phyloP scores from a whole-genome alignment of 2,797 vertebrate species.

The Triplophysa bombifrons region DNA sequence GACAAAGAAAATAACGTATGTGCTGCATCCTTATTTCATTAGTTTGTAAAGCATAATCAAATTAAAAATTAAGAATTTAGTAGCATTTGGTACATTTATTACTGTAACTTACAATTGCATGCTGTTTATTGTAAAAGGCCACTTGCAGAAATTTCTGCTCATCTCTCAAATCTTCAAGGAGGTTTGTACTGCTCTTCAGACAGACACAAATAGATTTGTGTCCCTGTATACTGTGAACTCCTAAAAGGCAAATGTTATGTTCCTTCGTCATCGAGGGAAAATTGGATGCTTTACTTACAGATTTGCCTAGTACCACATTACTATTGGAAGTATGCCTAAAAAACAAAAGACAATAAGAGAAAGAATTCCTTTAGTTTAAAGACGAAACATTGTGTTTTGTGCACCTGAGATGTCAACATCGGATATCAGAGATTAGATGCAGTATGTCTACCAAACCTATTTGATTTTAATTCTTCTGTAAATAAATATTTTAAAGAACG shows the following conservation, averaged over 20 bases:
- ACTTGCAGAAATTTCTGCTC: neutral
- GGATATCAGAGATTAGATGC: neutral
- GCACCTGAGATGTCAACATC: neutral
- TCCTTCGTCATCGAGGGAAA: neutral
- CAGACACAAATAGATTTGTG: neutral
- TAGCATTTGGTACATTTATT: neutral
- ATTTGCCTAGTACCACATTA: too few species aligned
- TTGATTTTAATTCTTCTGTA: neutral
- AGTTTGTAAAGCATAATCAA: neutral
- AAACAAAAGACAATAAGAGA: too few species aligned
- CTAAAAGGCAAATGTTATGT: slow-evolving; percentile 1
- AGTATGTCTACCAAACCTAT: neutral
- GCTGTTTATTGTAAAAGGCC: too few species aligned
- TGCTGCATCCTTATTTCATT: slow-evolving; percentile 1
- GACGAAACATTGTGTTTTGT: too few species aligned
- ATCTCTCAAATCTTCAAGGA: too few species aligned
- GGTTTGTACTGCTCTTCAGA: neutral
- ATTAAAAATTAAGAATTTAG: neutral
- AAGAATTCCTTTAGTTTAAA: too few species aligned
- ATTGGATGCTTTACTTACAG: neutral
- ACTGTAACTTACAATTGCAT: too few species aligned
- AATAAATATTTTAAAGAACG: too few species aligned
- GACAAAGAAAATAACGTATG: slow-evolving; percentile 47
- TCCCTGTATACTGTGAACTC: neutral
- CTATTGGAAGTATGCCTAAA: too few species aligned